Base-by-base conservation (phyloP, 2,888 invertebrate genomes). In the Trichopoda pennipes region DNA sequence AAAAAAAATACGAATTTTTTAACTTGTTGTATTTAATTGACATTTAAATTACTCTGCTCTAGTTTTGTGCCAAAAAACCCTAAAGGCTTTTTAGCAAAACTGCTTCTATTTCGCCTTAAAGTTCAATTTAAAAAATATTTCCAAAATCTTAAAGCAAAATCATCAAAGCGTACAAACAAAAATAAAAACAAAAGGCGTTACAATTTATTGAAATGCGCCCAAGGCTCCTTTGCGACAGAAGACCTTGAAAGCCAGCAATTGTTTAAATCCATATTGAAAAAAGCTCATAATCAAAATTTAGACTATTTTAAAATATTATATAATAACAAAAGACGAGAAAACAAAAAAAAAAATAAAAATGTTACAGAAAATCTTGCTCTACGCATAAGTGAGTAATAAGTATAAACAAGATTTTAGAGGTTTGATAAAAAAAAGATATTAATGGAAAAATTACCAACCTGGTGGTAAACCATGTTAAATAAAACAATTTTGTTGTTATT, bases 381-480 rank as follows among this genome's bases (percentile, higher is more conserved):
- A 58, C 10, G 32, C 16, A 49, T 6, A 6, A 38, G 4, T 56
- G 3, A 56, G 47, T 47, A 58, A 47, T 10, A 21, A 75, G 23
- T 16, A 16, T 21, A 44, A 17, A 7, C 35, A 35, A 72, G 51
- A 53, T 19, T 42, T 17, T 38, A 12, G 1, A 17, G 10, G 17
- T 47, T 19, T 16, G 28, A 49, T 51, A 17, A 49, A 58, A 6
- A 64, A 66, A 66, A 16, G 16, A 17, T 23, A 35, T 56, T 17
- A 51, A 55, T 49, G 23, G n/a, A 35, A 61, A 79, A 79, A 68
- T 61, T 79, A 79, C 60, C 44, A 68, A 63, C 70, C 79, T 68
- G 82, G 79, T 82, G 79, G 82, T 76, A 75, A 72, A 79, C 60
- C 79, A 79, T 79, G 72, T 82, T 82, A 55, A 56, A 73, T 68